Percentiles rank a stretch among this genome's conserved stretches.
Conservation (phyloP, 2,888 invertebrate species). For the Drosophila multiciliata region DNA sequence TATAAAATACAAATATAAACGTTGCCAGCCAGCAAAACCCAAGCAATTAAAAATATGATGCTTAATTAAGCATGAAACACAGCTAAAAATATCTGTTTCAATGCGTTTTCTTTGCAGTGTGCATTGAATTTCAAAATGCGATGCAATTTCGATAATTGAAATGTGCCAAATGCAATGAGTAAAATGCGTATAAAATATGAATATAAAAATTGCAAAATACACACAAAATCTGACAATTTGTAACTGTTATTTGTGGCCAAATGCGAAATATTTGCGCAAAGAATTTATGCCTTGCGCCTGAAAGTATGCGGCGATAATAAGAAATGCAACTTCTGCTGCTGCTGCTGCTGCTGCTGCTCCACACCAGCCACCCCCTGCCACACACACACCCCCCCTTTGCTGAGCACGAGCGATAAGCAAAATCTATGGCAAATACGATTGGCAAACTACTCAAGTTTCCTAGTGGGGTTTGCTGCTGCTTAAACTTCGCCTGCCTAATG, state of each 20-base stretch:
- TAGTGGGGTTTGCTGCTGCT: conserved; percentile 21
- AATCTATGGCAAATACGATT: conserved; percentile 67
- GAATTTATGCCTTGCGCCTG: conserved; percentile 53
- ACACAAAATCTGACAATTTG: conserved; percentile 10
- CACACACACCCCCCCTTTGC: background rate
- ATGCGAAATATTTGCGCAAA: conserved; percentile 32
- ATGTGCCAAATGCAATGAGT: conserved; percentile 64
- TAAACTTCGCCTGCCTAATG: conserved; percentile 49
- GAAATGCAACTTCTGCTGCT: conserved; percentile 44
- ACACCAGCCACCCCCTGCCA: background rate
- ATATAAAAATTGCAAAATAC: conserved; percentile 44
- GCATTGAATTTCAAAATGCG: conserved; percentile 27
- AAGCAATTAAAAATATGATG: conserved; percentile 18
- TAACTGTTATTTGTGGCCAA: conserved; percentile 28
- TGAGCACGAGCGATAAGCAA: conserved; percentile 63
- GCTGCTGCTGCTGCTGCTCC: conserved; percentile 25
- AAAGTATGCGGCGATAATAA: conserved; percentile 73
- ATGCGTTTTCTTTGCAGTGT: conserved; percentile 1
- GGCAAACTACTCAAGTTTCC: conserved; percentile 51
- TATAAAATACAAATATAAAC: background rate
- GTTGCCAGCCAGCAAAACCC: background rate
- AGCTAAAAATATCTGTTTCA: background rate
- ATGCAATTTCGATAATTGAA: conserved; percentile 63
- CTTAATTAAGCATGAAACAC: conserved; percentile 14
- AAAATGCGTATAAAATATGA: conserved; percentile 47